These are phyloP conservation scores for Camponotus vicinus DNA, from an alignment of 1,140 invertebrate species.

Conservation along the genomic window DNA sequence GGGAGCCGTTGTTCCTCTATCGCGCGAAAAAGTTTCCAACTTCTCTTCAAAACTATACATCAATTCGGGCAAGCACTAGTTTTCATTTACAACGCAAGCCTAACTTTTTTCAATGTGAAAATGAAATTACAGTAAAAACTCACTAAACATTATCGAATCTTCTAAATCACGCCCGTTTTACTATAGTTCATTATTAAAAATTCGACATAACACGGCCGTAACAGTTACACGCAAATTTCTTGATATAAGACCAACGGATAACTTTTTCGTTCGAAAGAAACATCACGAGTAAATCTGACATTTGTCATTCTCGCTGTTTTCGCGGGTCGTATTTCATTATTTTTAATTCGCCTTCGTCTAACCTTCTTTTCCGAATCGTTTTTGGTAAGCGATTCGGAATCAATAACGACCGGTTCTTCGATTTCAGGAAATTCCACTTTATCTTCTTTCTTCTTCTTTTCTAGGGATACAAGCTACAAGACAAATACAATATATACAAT, in stretches of 20 bases:
- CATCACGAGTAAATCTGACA: slow-evolving; percentile 64
- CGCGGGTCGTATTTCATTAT: slow-evolving; percentile 65
- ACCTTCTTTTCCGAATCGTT: slow-evolving; percentile 79
- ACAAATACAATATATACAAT: neutral
- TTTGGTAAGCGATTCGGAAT: slow-evolving; percentile 56
- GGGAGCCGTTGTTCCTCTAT: slow-evolving; percentile 40
- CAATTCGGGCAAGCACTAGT: slow-evolving; percentile 19
- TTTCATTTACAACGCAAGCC: slow-evolving; percentile 26
- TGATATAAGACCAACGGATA: slow-evolving; percentile 75
- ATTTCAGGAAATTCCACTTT: slow-evolving; percentile 39
- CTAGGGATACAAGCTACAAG: slow-evolving; percentile 2
- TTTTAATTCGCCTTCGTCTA: slow-evolving; percentile 78
- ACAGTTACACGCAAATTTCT: slow-evolving; percentile 77
- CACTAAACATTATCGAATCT: slow-evolving; percentile 20
- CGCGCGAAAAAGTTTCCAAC: neutral
- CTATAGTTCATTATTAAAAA: slow-evolving; percentile 16
- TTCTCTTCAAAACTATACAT: slow-evolving; percentile 29
- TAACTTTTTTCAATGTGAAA: slow-evolving; percentile 30
- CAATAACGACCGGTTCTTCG: slow-evolving; percentile 55
- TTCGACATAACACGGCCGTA: neutral
- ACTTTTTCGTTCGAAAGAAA: slow-evolving; percentile 44
- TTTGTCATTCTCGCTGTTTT: slow-evolving; percentile 67
- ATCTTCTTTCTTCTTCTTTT: slow-evolving; percentile 51
- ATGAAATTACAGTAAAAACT: slow-evolving; percentile 35
- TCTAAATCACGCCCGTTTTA: neutral